Base-by-base conservation (phyloP, 1,140 invertebrate species). In the Drosophila repleta region DNA sequence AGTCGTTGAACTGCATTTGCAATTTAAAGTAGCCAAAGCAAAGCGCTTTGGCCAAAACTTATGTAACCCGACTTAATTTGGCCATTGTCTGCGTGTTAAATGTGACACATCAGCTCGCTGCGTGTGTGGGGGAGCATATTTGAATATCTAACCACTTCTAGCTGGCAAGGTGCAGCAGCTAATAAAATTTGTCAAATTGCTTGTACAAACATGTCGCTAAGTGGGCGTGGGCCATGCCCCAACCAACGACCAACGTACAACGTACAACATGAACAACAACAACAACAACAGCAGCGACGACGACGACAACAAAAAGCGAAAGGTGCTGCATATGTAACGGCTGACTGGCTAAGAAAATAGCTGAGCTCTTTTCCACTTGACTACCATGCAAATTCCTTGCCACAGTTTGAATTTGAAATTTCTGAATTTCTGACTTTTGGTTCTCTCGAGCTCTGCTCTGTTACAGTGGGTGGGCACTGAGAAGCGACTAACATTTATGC, bases 401-500 rank as follows among this genome's bases (percentile, higher is more conserved):
- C 18, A 32, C 21, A 41, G 20, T 57, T 74, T 70, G 15, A 41
- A 41, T 15, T 41, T 41, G 39, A 17, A 41, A 4, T 41, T 17
- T 41, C 15, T 41, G 39, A 15, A 41, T 41, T 43, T 43, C 48
- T 71, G 32, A 57, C 52, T 73, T 73, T 49, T 15, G 39, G 7
- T 17, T 35, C 5, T 46, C 48, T 32, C 32, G 29, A 21, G 18
- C 63, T 49, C 46, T 35, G 45, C 49, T 78, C 49, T 78, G 82
- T 68, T 87, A 79, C 82, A 88, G 82, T 87, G 83, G 82, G 82
- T 88, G 82, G 82, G 82, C 56, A 71, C 79, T 87, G 83, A 83
- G 83, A 87, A 88, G 79, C 83, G 79, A 52, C 83, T 87, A 87
- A 88, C 83, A 87, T 87, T 87, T 87, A 87, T 82, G 72, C 71